These are phyloP conservation scores for Yponomeuta evonymella DNA, from an alignment of 2,888 invertebrate genomes.

Conservation along the genomic window DNA sequence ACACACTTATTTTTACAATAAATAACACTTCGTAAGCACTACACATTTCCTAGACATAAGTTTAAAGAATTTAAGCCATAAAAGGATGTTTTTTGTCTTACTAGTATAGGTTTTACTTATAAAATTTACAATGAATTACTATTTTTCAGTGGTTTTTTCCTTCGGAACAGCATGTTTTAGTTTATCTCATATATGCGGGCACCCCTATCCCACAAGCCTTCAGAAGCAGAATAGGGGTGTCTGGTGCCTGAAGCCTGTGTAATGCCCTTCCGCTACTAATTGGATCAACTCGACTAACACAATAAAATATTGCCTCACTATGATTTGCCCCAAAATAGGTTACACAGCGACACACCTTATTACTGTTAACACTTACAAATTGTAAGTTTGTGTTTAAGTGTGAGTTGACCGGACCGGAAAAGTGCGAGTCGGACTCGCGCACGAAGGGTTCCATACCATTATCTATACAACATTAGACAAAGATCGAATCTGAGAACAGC, in stretches of 20 bases:
- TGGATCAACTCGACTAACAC: conserved; percentile 9
- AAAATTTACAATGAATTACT: neutral
- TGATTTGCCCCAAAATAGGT: conserved; percentile 1
- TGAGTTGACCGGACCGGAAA: too few species aligned
- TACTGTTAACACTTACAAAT: neutral
- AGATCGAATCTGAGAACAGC: too few species aligned
- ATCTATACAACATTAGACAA: too few species aligned
- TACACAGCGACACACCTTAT: neutral
- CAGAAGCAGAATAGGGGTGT: neutral
- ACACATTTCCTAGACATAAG: too few species aligned
- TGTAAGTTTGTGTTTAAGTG: neutral
- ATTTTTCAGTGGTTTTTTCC: neutral
- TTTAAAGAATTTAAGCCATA: too few species aligned
- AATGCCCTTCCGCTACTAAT: conserved; percentile 2
- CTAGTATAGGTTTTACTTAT: neutral
- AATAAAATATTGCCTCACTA: conserved; percentile 7
- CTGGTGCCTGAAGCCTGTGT: neutral
- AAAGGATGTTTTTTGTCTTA: too few species aligned
- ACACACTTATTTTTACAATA: too few species aligned
- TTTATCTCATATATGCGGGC: neutral
- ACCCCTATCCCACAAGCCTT: neutral
- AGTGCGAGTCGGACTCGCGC: too few species aligned
- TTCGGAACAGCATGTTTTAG: neutral
- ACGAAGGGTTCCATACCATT: too few species aligned
- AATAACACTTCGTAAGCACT: too few species aligned